phyloP scores from a whole-genome alignment of 2,888 invertebrate genomes.

The Phymatocera aterrima region DNA sequence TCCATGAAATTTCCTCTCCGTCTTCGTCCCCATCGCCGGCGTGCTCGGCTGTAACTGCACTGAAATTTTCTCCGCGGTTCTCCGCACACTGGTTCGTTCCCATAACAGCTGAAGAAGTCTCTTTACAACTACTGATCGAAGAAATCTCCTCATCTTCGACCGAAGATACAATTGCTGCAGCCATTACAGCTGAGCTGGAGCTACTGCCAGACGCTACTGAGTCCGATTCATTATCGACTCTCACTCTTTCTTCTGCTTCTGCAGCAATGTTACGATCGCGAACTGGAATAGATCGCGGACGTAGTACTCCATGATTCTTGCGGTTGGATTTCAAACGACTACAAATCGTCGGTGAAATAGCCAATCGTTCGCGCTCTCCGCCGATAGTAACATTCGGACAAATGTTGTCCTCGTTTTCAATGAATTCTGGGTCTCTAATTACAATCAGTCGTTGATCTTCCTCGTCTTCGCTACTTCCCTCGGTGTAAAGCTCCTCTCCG shows the following conservation, averaged over 20 bases:
- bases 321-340: too few species aligned
- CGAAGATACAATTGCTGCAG: background rate
- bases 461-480: constrained; percentile 74
- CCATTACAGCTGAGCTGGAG: too few species aligned
- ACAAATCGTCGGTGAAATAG: too few species aligned
- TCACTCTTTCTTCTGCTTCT: too few species aligned
- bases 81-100: constrained; percentile 11
- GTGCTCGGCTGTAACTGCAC: too few species aligned
- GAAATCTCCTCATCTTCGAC: too few species aligned
- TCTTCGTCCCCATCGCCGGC: background rate
- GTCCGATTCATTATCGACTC: too few species aligned
- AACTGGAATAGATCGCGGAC: too few species aligned
- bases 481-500: constrained; percentile 75
- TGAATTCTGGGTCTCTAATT: constrained; percentile 22
- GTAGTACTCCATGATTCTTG: too few species aligned
- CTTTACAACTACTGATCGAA: too few species aligned
- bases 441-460: constrained; percentile 56
- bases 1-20: constrained; percentile 65
- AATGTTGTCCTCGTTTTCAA: constrained; percentile 29
- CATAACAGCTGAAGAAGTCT: background rate
- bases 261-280: too few species aligned
- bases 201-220: background rate
- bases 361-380: too few species aligned
- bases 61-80: background rate
- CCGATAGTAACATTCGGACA: background rate